Conservation (phyloP, 2,888 invertebrate species). For the Chydorus sphaericus region DNA sequence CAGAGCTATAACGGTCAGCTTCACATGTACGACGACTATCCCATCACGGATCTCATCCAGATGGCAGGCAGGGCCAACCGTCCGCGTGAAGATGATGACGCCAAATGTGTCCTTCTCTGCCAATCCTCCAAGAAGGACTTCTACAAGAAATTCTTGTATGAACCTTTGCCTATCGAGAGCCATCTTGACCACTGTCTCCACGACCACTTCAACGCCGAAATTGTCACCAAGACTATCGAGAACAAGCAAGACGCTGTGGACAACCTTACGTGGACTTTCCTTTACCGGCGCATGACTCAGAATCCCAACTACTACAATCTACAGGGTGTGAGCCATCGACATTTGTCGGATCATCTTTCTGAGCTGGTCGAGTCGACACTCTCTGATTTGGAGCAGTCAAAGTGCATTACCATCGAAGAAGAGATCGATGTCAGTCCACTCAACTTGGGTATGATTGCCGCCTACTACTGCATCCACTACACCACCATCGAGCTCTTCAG, state of each 20-base stretch:
- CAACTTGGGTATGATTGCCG: constrained; percentile 99
- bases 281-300: constrained; percentile 90
- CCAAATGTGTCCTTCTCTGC: constrained; percentile 91
- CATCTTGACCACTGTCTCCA: constrained; percentile 95
- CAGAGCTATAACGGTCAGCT: constrained; percentile 74
- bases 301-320: constrained; percentile 99
- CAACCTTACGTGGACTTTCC: constrained; percentile 97
- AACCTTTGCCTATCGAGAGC: constrained; percentile 40
- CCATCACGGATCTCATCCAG: constrained; percentile 89
- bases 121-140: constrained; percentile 96
- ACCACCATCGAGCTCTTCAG: constrained; percentile 98
- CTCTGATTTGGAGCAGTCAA: constrained; percentile 84
- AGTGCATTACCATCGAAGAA: constrained; percentile 94
- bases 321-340: constrained; percentile 80
- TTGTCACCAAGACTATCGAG: constrained; percentile 98
- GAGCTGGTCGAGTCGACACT: constrained; percentile 94
- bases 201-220: constrained; percentile 99
- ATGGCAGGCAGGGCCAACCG: constrained; percentile 96
- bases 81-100: constrained; percentile 78
- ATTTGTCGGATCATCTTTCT: constrained; percentile 93
- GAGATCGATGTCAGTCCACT: constrained; percentile 94
- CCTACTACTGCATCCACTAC: constrained; percentile 99
- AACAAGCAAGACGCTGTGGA: constrained; percentile 99
- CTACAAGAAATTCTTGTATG: constrained; percentile 58
- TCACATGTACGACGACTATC: constrained; percentile 84